Percentiles rank a stretch among this genome's conserved stretches.
Conservation (phyloP, 2,797 vertebrate species). For the Triplophysa bombifrons region DNA sequence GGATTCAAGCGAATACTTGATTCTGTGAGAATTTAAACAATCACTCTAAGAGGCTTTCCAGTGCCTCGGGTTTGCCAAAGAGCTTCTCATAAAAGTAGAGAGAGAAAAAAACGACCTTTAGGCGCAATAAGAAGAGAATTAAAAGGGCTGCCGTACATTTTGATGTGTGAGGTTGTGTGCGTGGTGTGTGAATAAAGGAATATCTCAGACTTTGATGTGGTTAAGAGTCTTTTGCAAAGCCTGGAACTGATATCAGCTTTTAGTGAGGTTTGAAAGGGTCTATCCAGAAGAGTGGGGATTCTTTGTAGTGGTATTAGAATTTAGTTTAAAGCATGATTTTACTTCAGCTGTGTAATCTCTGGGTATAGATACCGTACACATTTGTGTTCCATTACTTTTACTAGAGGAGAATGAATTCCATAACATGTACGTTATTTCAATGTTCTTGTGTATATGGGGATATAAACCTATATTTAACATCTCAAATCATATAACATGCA, state of each 20-base stretch:
- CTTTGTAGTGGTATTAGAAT: constrained; percentile 11
- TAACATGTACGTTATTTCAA: no score
- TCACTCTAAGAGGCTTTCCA: constrained; percentile 62
- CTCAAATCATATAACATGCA: neutral
- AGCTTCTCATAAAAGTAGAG: constrained; percentile 51
- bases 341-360: neutral
- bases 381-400: neutral
- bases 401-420: neutral
- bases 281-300: constrained; percentile 34
- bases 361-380: neutral
- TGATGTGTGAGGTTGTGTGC: constrained; percentile 42
- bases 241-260: constrained; percentile 43
- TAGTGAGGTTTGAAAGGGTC: constrained; percentile 33
- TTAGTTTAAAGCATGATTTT: neutral
- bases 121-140: constrained; percentile 40
- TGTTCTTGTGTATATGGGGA: no score
- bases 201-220: constrained; percentile 57
- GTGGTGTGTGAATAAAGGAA: constrained; percentile 42
- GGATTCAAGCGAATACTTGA: constrained; percentile 67
- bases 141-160: constrained; percentile 25
- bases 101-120: constrained; percentile 10
- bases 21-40: constrained; percentile 65
- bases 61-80: constrained; percentile 64
- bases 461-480: no score
- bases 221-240: constrained; percentile 37